Evolutionary conservation across 2,888 invertebrate species (phyloP), one percentile per base, ranked within the genome.

Genomic region (Isoperla grammatica): DNA sequence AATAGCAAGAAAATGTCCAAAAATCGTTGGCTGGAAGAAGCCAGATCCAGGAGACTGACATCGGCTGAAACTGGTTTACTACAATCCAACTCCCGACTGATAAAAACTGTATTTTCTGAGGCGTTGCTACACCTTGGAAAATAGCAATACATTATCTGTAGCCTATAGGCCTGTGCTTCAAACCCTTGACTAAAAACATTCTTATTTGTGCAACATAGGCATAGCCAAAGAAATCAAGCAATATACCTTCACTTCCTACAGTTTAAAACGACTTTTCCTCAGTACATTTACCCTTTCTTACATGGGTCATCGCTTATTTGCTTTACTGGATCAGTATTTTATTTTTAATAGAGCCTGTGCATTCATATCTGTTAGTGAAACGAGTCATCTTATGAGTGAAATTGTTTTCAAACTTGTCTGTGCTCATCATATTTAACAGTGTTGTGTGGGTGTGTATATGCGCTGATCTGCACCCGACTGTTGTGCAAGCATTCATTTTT

Each of bases 31-130:
- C 60, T 75, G 76, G 75, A 72, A 74, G 67, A 74, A 76, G 61
- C 73, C 76, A 68, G 81, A 81, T 71, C 81, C 81, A 68, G 81
- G 81, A 68, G 81, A 81, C 80, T 81, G 81, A 81, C 81, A 80
- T 70, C 71, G 67, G 70, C 70, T 69, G 39, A 56, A 45, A 23
- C 23, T 50, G 50, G 50, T 56, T 56, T 56, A 43, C 40, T 56
- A 56, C 39, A 42, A 42, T 39, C 29, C 54, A n/a, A 56, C 53
- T n/a, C 62, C 62, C 17, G 62, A 60, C 57, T 62, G 62, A 62
- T 62, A 40, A 15, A 40, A 29, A n/a, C 11, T 37, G 12, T 9
- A 53, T 37, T 39, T 37, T 53, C 53, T 53, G 53, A 12, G 37
- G 11, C n/a, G 15, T 45, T 45, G 5, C 11, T 42, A 29, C 29